Conservation (phyloP, 2,888 invertebrate genomes). For the Serrognathus titanus region DNA sequence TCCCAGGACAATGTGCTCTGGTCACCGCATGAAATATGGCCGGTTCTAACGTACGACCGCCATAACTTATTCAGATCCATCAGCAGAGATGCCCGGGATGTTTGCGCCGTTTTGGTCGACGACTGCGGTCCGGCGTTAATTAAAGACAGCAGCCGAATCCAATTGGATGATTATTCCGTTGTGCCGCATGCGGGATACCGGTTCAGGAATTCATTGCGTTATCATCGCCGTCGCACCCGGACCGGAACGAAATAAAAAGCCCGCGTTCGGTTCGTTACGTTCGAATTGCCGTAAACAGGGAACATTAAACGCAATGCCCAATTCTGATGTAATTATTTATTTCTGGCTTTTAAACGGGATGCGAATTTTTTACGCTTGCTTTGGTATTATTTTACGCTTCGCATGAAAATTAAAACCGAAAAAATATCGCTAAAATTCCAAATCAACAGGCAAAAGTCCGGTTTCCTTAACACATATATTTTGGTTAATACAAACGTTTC, state of each 20-base stretch:
- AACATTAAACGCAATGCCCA: not conserved
- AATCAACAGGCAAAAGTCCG: too few species aligned
- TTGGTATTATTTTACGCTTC: too few species aligned
- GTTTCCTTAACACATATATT: too few species aligned
- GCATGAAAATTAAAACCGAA: too few species aligned
- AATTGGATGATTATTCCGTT: constrained; percentile 20
- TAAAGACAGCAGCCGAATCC: constrained; percentile 19
- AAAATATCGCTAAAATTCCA: too few species aligned
- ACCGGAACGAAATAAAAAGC: not conserved
- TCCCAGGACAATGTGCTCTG: constrained; percentile 35
- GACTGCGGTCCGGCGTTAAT: constrained; percentile 14
- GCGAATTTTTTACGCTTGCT: too few species aligned
- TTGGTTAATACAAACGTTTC: too few species aligned
- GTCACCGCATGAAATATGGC: constrained; percentile 32
- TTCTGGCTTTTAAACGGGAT: too few species aligned
- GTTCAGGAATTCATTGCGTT: constrained; percentile 7
- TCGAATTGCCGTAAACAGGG: not conserved
- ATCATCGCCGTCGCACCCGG: not conserved
- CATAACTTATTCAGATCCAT: constrained; percentile 27
- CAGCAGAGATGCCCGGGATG: constrained; percentile 16
- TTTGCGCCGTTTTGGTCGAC: constrained; percentile 11
- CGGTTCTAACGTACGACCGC: constrained; percentile 17
- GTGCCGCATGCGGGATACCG: constrained; percentile 7
- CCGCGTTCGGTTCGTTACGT: not conserved
- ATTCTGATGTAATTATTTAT: too few species aligned